Conservation (phyloP, 2,113 vertebrate genomes). For the Pipra filicauda region DNA sequence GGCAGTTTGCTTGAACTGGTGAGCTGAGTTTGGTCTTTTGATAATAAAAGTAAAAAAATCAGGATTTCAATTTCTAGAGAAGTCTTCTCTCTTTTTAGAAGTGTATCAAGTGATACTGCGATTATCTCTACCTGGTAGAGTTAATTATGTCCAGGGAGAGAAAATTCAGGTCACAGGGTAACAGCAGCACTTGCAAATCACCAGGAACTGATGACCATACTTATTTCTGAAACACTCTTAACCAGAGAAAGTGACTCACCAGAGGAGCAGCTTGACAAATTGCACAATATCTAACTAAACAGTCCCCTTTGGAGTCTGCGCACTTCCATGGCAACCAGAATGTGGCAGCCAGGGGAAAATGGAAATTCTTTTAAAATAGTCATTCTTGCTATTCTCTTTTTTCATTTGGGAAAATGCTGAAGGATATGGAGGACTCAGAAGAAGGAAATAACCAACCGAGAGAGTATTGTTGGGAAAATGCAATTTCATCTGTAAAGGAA, state of each 20-base stretch:
- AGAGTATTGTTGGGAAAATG: background rate
- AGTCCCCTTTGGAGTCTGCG: background rate
- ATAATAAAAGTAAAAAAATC: background rate
- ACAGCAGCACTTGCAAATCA: constrained; percentile 12
- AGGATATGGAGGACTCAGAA: background rate
- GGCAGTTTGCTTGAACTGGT: background rate
- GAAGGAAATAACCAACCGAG: background rate
- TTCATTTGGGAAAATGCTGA: constrained; percentile 13
- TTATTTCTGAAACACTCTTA: constrained; percentile 13
- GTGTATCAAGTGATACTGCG: background rate
- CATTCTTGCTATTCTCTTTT: background rate
- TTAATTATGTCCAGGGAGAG: constrained; percentile 48
- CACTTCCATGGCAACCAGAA: constrained; percentile 60
- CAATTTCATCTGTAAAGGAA: background rate
- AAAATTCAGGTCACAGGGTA: constrained; percentile 22
- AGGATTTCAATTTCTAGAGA: background rate
- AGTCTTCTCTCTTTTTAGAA: background rate
- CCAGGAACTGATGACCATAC: constrained; percentile 45
- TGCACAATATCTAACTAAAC: constrained; percentile 28
- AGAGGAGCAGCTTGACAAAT: constrained; percentile 47
- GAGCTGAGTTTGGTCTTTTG: background rate
- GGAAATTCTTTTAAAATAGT: constrained; percentile 45
- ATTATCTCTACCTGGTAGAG: constrained; percentile 41
- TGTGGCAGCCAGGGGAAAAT: constrained; percentile 30
- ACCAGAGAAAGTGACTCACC: constrained; percentile 46